Evolutionary conservation across 2,888 invertebrate genomes (phyloP).

Genomic region (Drosophila dives): DNA sequence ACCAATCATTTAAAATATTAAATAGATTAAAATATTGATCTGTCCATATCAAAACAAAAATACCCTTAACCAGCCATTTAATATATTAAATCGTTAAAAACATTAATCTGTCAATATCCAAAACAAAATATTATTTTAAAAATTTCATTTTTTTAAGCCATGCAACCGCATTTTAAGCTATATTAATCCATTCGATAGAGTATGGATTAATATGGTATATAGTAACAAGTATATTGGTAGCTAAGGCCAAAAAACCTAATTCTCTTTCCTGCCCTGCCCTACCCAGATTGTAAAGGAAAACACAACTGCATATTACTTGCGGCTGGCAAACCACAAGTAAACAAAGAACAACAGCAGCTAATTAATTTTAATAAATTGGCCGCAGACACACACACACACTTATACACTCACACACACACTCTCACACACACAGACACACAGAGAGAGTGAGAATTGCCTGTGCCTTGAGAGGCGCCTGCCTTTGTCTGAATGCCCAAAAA

Average conservation of each 20-base stretch:
- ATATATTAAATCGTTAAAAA: no score
- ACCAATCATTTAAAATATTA: no score
- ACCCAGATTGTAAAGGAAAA: slow-evolving; percentile 3
- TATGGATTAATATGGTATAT: no score
- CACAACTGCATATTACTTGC: slow-evolving; percentile 55
- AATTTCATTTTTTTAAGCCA: no score
- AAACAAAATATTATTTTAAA: neutral
- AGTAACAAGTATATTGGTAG: slow-evolving; percentile 6
- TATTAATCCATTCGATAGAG: neutral
- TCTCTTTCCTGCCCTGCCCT: slow-evolving; percentile 9
- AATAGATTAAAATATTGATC: no score
- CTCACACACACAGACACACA: slow-evolving; percentile 3
- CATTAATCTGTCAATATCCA: neutral
- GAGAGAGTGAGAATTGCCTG: slow-evolving; percentile 5
- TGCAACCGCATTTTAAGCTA: no score
- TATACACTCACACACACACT: slow-evolving; percentile 14
- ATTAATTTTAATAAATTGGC: slow-evolving; percentile 81
- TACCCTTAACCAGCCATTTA: neutral
- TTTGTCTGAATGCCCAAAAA: slow-evolving; percentile 57
- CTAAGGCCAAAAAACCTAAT: slow-evolving; percentile 21
- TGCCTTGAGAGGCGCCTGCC: slow-evolving; percentile 43
- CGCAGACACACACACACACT: slow-evolving; percentile 53
- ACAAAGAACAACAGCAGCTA: slow-evolving; percentile 63
- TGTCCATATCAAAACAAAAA: neutral
- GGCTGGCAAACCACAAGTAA: slow-evolving; percentile 67